Conservation (phyloP, 2,113 vertebrate species). For the Periophthalmus modestus region DNA sequence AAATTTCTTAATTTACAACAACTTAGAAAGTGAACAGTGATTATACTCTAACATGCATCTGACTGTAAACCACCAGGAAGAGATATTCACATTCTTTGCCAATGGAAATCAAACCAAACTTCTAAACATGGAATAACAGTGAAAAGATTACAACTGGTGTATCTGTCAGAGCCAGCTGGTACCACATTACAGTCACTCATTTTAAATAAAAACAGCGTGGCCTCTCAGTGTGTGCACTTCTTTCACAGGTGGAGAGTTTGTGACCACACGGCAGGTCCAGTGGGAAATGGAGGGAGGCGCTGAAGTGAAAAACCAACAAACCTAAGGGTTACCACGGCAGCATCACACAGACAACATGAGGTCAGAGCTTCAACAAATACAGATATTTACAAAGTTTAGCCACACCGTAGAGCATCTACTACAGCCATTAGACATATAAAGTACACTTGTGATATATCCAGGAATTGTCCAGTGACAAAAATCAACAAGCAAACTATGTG, state of each 20-base stretch:
- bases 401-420: conserved; percentile 22
- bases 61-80: not conserved
- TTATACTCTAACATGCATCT: not conserved
- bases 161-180: conserved; percentile 43
- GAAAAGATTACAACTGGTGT: not conserved
- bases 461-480: not conserved
- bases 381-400: conserved; percentile 50
- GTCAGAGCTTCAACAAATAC: conserved; percentile 38
- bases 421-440: conserved; percentile 6
- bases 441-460: not conserved
- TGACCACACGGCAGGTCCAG: conserved; percentile 44
- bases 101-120: not conserved
- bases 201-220: conserved; percentile 42
- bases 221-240: not conserved
- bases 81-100: not conserved
- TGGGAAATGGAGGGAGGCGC: conserved; percentile 20
- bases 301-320: conserved; percentile 69
- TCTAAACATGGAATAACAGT: not conserved
- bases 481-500: not conserved
- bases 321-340: conserved; percentile 62
- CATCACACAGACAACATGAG: conserved; percentile 48
- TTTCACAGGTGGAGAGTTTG: conserved; percentile 40
- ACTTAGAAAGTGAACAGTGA: not conserved
- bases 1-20: not conserved
- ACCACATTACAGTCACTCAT: conserved; percentile 39